phyloP scores from a whole-genome alignment of 2,888 invertebrate species.

The Chymomyza caudatula region DNA sequence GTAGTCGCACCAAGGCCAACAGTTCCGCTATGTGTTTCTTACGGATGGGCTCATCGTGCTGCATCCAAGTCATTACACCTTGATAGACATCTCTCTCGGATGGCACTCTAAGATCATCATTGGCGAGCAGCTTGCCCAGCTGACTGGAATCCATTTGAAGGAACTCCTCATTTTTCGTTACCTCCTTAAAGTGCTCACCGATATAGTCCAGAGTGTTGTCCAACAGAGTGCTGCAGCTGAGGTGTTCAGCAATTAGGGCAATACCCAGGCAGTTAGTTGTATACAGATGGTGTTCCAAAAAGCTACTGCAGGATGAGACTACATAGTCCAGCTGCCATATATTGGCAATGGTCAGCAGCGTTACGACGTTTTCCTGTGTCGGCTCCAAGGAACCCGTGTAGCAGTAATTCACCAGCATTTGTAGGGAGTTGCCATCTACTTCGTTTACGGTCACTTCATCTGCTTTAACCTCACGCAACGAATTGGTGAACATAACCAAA shows the following conservation, averaged over 20 bases:
- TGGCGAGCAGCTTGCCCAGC: conserved; percentile 87
- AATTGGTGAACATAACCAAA: conserved; percentile 96
- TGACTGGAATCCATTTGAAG: conserved; percentile 84
- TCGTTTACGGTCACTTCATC: conserved; percentile 90
- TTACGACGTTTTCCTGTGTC: conserved; percentile 94
- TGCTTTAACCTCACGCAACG: conserved; percentile 89
- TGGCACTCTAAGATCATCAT: conserved; percentile 94
- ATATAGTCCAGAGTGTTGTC: conserved; percentile 91
- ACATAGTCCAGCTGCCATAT: no score
- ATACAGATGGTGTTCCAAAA: conserved; percentile 87
- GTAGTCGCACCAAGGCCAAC: conserved; percentile 88
- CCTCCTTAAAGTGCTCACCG: conserved; percentile 89
- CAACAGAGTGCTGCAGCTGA: conserved; percentile 89
- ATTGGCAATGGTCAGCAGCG: conserved; percentile 91
- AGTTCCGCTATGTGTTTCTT: conserved; percentile 85
- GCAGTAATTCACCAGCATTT: conserved; percentile 91
- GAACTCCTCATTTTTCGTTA: conserved; percentile 78
- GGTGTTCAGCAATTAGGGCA: conserved; percentile 94
- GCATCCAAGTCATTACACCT: conserved; percentile 92
- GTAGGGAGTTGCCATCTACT: conserved; percentile 91
- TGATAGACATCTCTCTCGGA: conserved; percentile 94
- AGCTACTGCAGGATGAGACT: no score
- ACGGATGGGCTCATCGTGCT: conserved; percentile 85
- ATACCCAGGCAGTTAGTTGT: conserved; percentile 97
- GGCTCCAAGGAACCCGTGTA: conserved; percentile 90